Percentiles rank a stretch among this genome's conserved stretches.
Evolutionary conservation across 2,797 vertebrate species (phyloP).

Genomic region (Chelon auratus): DNA sequence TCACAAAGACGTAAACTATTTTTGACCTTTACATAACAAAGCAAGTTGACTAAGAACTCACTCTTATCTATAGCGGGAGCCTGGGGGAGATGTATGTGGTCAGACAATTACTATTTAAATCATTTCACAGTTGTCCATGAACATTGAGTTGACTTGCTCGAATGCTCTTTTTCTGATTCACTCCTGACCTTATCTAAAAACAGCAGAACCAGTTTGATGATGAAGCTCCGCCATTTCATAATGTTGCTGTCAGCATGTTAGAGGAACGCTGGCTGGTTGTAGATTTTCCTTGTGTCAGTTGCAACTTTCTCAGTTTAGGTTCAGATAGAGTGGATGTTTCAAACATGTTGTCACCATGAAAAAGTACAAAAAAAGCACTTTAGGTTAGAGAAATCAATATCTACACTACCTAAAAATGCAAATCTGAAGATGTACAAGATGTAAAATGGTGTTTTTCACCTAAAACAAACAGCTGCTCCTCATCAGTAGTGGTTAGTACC

Average conservation of each 20-base stretch:
- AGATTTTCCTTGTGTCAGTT: no score
- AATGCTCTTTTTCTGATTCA: conserved; percentile 45
- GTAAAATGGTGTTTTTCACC: no score
- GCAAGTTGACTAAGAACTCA: conserved; percentile 40
- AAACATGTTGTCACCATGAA: neutral
- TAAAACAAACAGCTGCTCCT: no score
- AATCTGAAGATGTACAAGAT: no score
- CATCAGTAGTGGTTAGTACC: no score
- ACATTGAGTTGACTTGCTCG: conserved; percentile 6
- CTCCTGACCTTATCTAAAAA: conserved; percentile 44
- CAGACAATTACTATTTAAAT: conserved; percentile 53
- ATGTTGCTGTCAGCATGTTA: conserved; percentile 9
- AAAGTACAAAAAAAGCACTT: no score
- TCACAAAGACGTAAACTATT: conserved; percentile 19
- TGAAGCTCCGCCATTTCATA: conserved; percentile 23
- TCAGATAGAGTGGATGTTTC: neutral
- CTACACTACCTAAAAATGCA: no score
- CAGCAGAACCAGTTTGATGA: conserved; percentile 30
- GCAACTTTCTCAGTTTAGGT: no score
- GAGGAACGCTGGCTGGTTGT: neutral
- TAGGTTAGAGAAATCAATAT: no score
- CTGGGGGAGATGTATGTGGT: conserved; percentile 24
- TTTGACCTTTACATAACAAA: conserved; percentile 54
- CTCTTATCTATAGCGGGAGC: conserved; percentile 50
- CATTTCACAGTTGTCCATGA: conserved; percentile 13